Evolutionary conservation across 2,797 vertebrate species (phyloP).

Genomic region (Hippoglossus hippoglossus): DNA sequence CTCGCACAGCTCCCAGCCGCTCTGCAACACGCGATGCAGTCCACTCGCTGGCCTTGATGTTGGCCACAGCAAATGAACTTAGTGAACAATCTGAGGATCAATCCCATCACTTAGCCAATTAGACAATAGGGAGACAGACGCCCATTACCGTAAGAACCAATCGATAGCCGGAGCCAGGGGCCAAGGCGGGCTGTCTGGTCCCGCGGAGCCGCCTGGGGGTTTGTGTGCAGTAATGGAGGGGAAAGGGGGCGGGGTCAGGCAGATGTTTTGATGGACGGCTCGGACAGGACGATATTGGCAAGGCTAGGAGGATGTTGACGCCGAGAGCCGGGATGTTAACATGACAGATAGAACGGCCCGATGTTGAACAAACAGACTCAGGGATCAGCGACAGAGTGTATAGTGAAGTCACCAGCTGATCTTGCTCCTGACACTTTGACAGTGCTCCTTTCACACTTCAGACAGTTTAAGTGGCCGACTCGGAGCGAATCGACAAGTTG

Average conservation of each 20-base stretch:
- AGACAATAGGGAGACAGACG: slow-evolving; percentile 85
- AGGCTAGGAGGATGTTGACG: slow-evolving; percentile 40
- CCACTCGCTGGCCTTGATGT: slow-evolving; percentile 63
- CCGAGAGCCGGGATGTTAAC: slow-evolving; percentile 58
- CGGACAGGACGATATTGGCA: slow-evolving; percentile 47
- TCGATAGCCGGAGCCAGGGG: slow-evolving; percentile 83
- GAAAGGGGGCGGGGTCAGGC: slow-evolving; percentile 49
- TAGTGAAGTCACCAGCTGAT: slow-evolving; percentile 53
- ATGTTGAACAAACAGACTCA: slow-evolving; percentile 48
- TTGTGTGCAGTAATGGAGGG: slow-evolving; percentile 71
- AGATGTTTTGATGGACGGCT: slow-evolving; percentile 56
- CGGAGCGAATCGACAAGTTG: slow-evolving; percentile 33
- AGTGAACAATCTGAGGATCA: slow-evolving; percentile 83
- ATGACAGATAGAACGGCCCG: slow-evolving; percentile 50
- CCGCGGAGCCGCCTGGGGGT: slow-evolving; percentile 50
- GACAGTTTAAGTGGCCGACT: slow-evolving; percentile 74
- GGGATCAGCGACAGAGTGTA: slow-evolving; percentile 59
- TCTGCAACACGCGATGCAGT: slow-evolving; percentile 55
- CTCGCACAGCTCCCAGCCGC: slow-evolving; percentile 64
- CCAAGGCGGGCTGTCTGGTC: slow-evolving; percentile 77
- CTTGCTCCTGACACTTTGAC: slow-evolving; percentile 59
- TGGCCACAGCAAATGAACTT: slow-evolving; percentile 81
- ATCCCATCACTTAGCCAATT: slow-evolving; percentile 88
- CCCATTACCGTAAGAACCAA: slow-evolving; percentile 84
- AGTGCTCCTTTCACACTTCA: slow-evolving; percentile 60